phyloP scores from a whole-genome alignment of 2,113 vertebrate species.

The Sarotherodon lohbergeri region DNA sequence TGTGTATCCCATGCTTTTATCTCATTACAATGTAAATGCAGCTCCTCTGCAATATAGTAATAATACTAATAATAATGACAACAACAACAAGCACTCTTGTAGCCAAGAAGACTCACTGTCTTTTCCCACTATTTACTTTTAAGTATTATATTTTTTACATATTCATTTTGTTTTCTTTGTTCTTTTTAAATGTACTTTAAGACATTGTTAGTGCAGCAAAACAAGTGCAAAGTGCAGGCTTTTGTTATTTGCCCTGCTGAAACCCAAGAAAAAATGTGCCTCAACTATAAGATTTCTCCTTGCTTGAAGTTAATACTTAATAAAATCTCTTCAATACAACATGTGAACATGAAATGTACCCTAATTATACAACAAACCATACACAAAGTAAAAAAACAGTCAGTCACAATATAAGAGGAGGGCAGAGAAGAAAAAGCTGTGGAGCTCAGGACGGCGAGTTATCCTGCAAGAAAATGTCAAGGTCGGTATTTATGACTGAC shows the following conservation, averaged over 20 bases:
- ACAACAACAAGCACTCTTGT: not conserved
- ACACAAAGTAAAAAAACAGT: not conserved
- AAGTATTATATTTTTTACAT: not conserved
- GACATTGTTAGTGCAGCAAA: not conserved
- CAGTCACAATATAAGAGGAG: not conserved
- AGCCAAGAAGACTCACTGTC: not conserved
- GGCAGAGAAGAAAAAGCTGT: not conserved
- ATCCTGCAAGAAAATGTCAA: conserved; percentile 23
- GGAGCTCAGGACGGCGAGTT: not conserved
- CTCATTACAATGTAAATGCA: not conserved
- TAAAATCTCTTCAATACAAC: not conserved
- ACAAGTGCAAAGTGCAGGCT: not conserved
- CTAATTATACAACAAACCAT: not conserved
- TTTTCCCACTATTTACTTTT: not conserved
- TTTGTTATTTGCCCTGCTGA: not conserved
- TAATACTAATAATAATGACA: not conserved
- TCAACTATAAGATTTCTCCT: not conserved
- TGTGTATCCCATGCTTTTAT: not conserved
- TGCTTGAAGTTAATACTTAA: not conserved
- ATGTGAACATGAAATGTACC: not conserved
- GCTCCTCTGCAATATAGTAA: not conserved
- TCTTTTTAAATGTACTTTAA: not conserved
- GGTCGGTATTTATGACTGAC: conserved; percentile 41
- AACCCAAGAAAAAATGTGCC: not conserved
- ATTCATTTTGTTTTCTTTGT: not conserved